Conservation (phyloP, 2,888 invertebrate genomes). For the Eurois occulta region DNA sequence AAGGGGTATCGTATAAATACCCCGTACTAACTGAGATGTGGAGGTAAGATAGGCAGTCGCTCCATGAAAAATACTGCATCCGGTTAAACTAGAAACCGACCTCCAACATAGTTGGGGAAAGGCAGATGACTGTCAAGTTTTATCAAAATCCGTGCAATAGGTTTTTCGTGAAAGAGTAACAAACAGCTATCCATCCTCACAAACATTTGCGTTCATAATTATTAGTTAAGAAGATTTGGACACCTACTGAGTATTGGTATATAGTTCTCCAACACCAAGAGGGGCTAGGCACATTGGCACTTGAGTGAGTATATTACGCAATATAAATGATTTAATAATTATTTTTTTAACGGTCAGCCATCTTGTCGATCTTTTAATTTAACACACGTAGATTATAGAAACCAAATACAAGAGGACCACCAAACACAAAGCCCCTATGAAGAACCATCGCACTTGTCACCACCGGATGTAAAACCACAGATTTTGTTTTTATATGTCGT, state of each 20-base stretch:
- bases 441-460: neutral
- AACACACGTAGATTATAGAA: neutral
- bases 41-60: no score
- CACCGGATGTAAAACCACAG: constrained; percentile 50
- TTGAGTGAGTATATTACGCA: neutral
- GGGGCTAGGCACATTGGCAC: neutral
- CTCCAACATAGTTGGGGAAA: no score
- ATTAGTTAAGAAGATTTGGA: neutral
- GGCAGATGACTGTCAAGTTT: neutral
- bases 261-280: neutral
- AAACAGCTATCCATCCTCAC: neutral
- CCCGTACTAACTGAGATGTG: no score
- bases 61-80: no score
- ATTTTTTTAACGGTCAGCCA: neutral
- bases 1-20: no score
- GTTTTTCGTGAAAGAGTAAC: neutral
- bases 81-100: no score
- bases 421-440: neutral
- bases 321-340: neutral
- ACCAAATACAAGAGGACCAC: neutral
- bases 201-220: neutral
- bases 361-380: neutral
- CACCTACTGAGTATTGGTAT: neutral
- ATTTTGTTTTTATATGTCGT: constrained; percentile 45
- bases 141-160: neutral